Conservation (phyloP, 1,140 invertebrate genomes). For the Pemphigus obesinymphae region DNA sequence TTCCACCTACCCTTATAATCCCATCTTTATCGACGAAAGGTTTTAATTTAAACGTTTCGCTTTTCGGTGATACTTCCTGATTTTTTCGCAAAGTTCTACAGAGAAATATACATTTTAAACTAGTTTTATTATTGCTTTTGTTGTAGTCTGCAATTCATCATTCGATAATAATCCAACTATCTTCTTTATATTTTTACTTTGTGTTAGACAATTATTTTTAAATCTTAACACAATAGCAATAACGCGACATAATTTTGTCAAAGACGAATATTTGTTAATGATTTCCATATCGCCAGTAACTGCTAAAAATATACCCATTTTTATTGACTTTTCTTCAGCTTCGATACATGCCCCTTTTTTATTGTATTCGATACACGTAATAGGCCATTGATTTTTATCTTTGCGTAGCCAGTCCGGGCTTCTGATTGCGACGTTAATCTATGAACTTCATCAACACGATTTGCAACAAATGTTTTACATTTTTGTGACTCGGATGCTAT, state of each 20-base stretch:
- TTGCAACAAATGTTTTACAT: slow-evolving; percentile 36
- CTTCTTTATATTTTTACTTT: neutral
- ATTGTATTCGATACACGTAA: neutral
- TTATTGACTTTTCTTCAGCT: neutral
- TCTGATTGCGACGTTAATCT: neutral
- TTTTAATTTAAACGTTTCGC: neutral
- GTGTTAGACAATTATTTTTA: neutral
- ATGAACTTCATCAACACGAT: slow-evolving; percentile 24
- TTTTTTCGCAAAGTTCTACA: neutral
- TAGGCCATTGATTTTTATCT: neutral
- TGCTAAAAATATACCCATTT: neutral
- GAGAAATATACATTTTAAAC: neutral
- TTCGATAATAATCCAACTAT: neutral
- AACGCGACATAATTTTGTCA: neutral
- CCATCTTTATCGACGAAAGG: neutral
- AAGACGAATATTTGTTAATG: neutral
- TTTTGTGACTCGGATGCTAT: neutral
- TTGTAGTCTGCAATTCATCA: neutral
- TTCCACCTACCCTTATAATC: neutral
- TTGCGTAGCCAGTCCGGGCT: slow-evolving; percentile 38
- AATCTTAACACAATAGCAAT: neutral
- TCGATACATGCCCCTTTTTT: neutral
- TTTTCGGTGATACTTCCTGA: neutral
- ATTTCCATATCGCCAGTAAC: neutral
- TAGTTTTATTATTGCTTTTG: neutral